Base-by-base conservation (phyloP, 2,888 invertebrate genomes). In the Andrena trimmerana region DNA sequence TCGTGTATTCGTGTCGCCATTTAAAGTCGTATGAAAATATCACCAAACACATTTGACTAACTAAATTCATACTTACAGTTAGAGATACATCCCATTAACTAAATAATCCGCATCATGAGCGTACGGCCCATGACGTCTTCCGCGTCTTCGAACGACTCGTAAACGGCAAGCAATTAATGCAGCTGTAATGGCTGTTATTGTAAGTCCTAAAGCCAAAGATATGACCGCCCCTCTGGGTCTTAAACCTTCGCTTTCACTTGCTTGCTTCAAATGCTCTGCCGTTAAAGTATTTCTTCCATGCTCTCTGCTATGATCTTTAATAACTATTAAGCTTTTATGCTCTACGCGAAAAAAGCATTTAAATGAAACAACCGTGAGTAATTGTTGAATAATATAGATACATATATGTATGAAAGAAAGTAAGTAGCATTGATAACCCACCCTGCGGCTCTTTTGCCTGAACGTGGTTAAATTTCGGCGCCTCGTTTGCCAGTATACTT, bases 1-100 rank as follows among this genome's bases (percentile, higher is more conserved):
- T 27, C 62, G 54, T 63, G 42, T 13, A 42, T 42, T 42, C 4
- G 42, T 13, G 13, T 42, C 1, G 42, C 42, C 29, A 31, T 42
- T 77, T 66, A 70, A 63, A 76, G 42, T 69, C 24, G 68, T 87
- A 80, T 48, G 82, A 87, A 87, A 87, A 87, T 85, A 81, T 73
- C 52, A 77, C n/a, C 66, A 60, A 29, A 72, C 16, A 69, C 8
- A 10, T 59, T 59, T 24, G 36, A 24, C 50, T 73, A 78, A 50
- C 75, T 54, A 36, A 52, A 72, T 66, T 74, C 52, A 7, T 75
- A 63, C 78, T 69, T 76, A 84, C 91, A 8, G 20, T 96, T 96
- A 98, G 93, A 99, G 96, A 95, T 99, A 99, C 99, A 99, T 99
- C 92, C 99, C 99, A 95, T 99, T 99, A 90, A 99, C 99, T 91